These are phyloP conservation scores for Lycodopsis pacificus DNA, from an alignment of 2,797 vertebrate species.

Conservation along the genomic window DNA sequence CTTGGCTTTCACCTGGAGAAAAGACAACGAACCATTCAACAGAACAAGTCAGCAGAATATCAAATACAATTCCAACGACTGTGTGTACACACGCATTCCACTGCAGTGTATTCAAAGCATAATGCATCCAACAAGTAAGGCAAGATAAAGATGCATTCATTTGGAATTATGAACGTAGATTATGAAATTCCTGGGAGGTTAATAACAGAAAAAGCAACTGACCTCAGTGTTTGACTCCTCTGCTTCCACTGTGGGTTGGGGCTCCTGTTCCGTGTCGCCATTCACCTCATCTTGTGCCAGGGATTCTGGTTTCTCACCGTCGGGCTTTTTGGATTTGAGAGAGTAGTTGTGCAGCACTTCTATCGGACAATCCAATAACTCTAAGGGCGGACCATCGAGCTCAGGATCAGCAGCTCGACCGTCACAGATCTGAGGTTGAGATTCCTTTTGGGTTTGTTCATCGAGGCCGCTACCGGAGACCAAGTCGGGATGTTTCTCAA, in stretches of 20 bases:
- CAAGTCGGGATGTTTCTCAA: slow-evolving; percentile 4
- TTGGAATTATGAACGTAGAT: background rate
- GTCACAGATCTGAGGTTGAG: slow-evolving; percentile 13
- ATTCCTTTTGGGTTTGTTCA: slow-evolving; percentile 24
- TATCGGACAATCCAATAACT: slow-evolving; percentile 62
- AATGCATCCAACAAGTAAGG: background rate
- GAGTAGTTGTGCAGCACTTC: slow-evolving; percentile 76
- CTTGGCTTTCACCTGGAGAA: slow-evolving; percentile 60
- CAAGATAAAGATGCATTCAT: background rate
- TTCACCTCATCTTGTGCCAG: slow-evolving; percentile 35
- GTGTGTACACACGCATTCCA: background rate
- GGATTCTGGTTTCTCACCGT: slow-evolving; percentile 50
- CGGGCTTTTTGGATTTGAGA: slow-evolving; percentile 50
- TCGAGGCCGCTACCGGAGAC: background rate
- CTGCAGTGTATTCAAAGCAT: background rate
- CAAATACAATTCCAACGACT: background rate
- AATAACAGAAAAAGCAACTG: slow-evolving; percentile 32
- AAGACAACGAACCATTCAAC: slow-evolving; percentile 13
- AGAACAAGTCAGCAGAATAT: background rate
- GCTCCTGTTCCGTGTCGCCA: slow-evolving; percentile 33
- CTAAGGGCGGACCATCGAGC: slow-evolving; percentile 65
- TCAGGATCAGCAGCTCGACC: slow-evolving; percentile 40
- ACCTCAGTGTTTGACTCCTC: slow-evolving; percentile 54
- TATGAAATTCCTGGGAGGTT: background rate
- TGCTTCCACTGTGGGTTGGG: slow-evolving; percentile 6